Conservation (phyloP, 1,140 invertebrate genomes). For the Rhopalosiphum padi region DNA sequence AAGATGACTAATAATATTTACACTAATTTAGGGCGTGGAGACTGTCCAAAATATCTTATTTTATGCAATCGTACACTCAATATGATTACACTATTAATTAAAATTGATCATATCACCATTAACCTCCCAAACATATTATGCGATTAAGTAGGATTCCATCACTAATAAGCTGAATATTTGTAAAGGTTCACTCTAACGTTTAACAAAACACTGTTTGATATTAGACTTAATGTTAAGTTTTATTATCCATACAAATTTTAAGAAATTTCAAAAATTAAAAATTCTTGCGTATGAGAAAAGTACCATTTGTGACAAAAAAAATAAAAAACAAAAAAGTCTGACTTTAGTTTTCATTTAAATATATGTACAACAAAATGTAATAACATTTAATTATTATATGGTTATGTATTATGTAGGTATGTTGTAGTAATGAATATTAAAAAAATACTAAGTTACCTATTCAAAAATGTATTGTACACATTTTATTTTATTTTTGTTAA, state of each 20-base stretch:
- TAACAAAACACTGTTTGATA: neutral
- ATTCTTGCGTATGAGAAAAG: neutral
- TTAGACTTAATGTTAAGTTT: neutral
- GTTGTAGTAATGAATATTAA: neutral
- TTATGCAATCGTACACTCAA: slow-evolving; percentile 29
- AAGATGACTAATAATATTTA: slow-evolving; percentile 57
- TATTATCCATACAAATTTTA: neutral
- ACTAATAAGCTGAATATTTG: neutral
- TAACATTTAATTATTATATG: neutral
- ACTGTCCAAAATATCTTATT: slow-evolving; percentile 51
- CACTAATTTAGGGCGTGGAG: slow-evolving; percentile 57
- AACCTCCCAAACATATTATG: neutral
- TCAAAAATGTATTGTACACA: too few species aligned
- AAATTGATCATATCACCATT: slow-evolving; percentile 38
- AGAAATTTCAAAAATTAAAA: neutral
- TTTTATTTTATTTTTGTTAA: neutral
- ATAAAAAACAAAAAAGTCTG: neutral
- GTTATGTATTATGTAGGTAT: neutral
- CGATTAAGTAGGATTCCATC: neutral
- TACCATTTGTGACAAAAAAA: neutral
- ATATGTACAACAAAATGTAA: neutral
- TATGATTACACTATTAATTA: slow-evolving; percentile 48
- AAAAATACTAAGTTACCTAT: neutral
- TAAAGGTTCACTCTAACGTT: neutral
- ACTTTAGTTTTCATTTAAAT: neutral